Evolutionary conservation across 2,888 invertebrate species (phyloP).

Genomic region (Perizoma affinitatum): DNA sequence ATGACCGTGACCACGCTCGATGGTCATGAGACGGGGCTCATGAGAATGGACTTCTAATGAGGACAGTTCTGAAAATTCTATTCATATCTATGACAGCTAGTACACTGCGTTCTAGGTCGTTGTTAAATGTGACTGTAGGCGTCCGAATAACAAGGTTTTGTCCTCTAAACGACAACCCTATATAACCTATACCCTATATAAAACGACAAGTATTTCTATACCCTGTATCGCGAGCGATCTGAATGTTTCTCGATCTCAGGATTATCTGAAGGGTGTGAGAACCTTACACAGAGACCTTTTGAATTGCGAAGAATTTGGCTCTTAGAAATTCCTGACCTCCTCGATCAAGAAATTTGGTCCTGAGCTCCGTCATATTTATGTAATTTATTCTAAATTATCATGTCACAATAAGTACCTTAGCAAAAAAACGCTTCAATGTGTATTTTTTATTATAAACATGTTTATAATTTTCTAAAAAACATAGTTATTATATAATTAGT

Average conservation of each 20-base stretch:
- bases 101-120: constrained; percentile 18
- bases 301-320: neutral
- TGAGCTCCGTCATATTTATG: no score
- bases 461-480: no score
- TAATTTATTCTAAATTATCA: no score
- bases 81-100: neutral
- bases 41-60: no score
- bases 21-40: no score
- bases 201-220: constrained; percentile 6
- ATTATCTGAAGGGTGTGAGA: constrained; percentile 53
- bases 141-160: constrained; percentile 79
- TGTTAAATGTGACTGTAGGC: constrained; percentile 72
- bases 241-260: constrained; percentile 66
- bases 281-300: constrained; percentile 10
- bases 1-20: no score
- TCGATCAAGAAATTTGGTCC: no score
- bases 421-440: no score
- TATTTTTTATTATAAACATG: no score
- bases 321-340: no score
- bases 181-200: constrained; percentile 23
- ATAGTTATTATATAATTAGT: no score
- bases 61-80: neutral
- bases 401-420: no score
- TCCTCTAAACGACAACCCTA: constrained; percentile 74
- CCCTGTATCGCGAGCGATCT: constrained; percentile 51